Base-by-base conservation (phyloP, 92 coral and sea anemone genomes). In the Palythoa grandiflora region DNA sequence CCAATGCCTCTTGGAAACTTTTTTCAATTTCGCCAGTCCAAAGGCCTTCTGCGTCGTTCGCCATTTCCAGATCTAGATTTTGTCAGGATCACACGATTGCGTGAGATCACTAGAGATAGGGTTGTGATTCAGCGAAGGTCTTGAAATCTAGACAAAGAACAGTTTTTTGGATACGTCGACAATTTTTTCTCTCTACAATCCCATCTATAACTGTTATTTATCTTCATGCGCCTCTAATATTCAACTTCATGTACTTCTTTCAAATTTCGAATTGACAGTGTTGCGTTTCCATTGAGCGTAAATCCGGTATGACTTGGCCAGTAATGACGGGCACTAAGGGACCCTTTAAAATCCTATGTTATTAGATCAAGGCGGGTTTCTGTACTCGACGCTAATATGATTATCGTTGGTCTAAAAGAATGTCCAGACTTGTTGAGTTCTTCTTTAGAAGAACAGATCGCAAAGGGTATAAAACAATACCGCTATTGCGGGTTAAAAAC, bases 11-110 rank as follows among this genome's bases (percentile, higher is more conserved):
- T 91, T 97, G 99, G 70, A 97, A 97, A 73, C 99, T 95, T 50
- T 92, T 92, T 85, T 97, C 99, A 87, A 97, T 97, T 19, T 97
- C 99, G 35, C 99, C 99, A 9, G 98, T 92, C 99, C 99, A 97
- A 19, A 97, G 88, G 1, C 99, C 96, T 50, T 97, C 99, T 1
- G 95, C 96, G 87, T 97, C 98, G 51, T 61, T 79, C 14, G 83
- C 89, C 93, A 90, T 90, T 37, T 35, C 17, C 9, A 5, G 75
- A 70, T 35, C 17, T 8, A 5, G 75, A 70, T 70, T 70, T 70
- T 14, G 44, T 10, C 9, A 12, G 38, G 21, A 7, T 35, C 5
- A 35, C 15, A 40, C 21, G 86, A 68, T 47, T 48, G 73, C 38
- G 73, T 81, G 76, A 81, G 59, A 47, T 48, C 40, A 37, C 15